Percentiles rank a stretch among this genome's conserved stretches.
These are phyloP conservation scores for Microvelia longipes DNA, from an alignment of 1,140 invertebrate species.

Conservation along the genomic window DNA sequence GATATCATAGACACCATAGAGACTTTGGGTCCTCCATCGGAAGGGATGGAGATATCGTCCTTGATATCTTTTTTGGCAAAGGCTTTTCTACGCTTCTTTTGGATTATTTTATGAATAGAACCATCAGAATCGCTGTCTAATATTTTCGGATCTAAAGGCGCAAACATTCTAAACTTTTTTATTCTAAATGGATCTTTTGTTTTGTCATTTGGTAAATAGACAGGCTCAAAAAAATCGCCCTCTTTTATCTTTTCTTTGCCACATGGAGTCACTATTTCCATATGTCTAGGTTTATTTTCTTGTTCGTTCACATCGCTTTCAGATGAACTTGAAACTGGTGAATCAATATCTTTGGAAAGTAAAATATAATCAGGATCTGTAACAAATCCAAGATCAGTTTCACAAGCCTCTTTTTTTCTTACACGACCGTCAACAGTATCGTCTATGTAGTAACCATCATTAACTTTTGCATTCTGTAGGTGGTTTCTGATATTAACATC, in stretches of 20 bases:
- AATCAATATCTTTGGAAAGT: not conserved
- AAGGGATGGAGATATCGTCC: not conserved
- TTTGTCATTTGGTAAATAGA: not conserved
- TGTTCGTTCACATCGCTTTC: not conserved
- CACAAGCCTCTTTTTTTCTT: not conserved
- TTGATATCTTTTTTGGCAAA: not conserved
- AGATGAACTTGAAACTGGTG: not conserved
- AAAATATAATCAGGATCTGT: not conserved
- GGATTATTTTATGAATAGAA: not conserved
- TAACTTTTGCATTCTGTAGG: not conserved
- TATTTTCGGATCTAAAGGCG: not conserved
- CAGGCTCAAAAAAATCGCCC: not conserved
- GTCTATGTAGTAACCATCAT: not conserved
- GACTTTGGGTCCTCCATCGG: not conserved
- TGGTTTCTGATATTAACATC: not conserved
- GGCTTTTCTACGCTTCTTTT: not conserved
- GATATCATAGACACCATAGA: not conserved
- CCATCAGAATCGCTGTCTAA: not conserved
- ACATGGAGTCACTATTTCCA: not conserved
- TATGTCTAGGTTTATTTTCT: not conserved
- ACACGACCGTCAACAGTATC: not conserved
- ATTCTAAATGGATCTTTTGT: not conserved
- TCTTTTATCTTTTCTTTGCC: not conserved
- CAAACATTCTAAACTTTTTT: not conserved
- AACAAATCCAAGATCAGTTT: not conserved